Base-by-base conservation (phyloP, 2,888 invertebrate species). In the Acrobasis suavella region DNA sequence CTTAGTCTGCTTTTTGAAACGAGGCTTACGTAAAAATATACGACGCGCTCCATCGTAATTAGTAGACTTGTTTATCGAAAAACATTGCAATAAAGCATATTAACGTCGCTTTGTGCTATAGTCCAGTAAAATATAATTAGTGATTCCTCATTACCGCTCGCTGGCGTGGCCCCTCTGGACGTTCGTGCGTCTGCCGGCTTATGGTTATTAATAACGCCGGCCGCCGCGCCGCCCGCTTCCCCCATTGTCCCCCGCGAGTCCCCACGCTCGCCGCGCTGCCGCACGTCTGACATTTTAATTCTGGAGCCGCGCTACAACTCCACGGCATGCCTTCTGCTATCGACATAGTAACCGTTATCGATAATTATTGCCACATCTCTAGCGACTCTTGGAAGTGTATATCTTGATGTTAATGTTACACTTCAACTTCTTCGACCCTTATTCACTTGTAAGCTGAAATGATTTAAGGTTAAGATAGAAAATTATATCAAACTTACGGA, bases 281-380 rank as follows among this genome's bases (percentile, higher is more conserved):
- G 89, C 91, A 85, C 91, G 91, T 88, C 91, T 92, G 91, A 91
- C 91, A 91, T 91, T 92, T 92, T 91, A 91, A 91, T 91, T 91
- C 92, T 90, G 82, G 80, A 85, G 85, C 85, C 80, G 86, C 62
- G 55, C 81, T 85, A 82, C 81, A 83, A 82, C 79, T 85, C 78
- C 81, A 82, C 80, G 81, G 80, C 82, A 81, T 82, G 76, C 76
- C 73, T 75, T 76, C 74, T 72, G 70, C 61, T 87, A 89, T 91
- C 91, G 91, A 91, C 78, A 83, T 76, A 72, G 76, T 76, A 37
- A 46, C 42, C 14, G 82, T 82, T 78, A 87, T 91, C 90, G 90
- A 89, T 80, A 80, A 72, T 52, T 69, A 68, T 74, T 69, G 70
- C 69, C 65, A 80, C 86, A 81, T 79, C 85, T 81, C 85, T 86